Percentiles rank a stretch among this genome's conserved stretches.
These are phyloP conservation scores for Parasteatoda tepidariorum DNA, from an alignment of 1,140 invertebrate genomes.

Conservation along the genomic window DNA sequence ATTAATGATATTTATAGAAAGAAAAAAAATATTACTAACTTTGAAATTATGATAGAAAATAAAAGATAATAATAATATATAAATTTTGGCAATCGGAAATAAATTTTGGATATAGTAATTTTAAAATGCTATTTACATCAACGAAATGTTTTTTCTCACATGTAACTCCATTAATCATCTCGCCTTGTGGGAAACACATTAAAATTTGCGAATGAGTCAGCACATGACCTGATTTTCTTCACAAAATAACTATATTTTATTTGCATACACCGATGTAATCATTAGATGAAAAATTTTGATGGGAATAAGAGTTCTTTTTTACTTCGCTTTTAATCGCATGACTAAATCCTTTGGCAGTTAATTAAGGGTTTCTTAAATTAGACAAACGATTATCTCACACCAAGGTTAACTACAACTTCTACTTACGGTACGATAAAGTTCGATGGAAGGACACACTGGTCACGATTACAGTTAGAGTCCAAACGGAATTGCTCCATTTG, in stretches of 20 bases:
- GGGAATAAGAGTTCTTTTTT: neutral
- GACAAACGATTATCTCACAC: neutral
- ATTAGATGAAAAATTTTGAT: neutral
- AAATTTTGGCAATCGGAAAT: no score
- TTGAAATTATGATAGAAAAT: no score
- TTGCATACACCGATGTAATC: neutral
- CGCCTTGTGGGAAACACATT: no score
- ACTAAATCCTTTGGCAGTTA: neutral
- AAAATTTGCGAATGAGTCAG: no score
- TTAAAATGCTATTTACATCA: no score
- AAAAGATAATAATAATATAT: no score
- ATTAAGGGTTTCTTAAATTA: neutral
- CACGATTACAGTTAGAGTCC: neutral
- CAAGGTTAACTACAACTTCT: neutral
- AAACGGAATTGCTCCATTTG: neutral
- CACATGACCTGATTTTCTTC: neutral
- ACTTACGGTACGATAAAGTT: neutral
- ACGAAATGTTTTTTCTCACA: no score
- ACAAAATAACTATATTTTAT: neutral
- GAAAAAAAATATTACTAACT: no score
- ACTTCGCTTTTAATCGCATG: neutral
- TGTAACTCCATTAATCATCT: no score
- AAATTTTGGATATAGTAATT: no score
- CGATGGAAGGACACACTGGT: neutral
- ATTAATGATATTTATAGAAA: no score